Conservation (phyloP, 2,797 vertebrate genomes). For the Podarcis lilfordi region DNA sequence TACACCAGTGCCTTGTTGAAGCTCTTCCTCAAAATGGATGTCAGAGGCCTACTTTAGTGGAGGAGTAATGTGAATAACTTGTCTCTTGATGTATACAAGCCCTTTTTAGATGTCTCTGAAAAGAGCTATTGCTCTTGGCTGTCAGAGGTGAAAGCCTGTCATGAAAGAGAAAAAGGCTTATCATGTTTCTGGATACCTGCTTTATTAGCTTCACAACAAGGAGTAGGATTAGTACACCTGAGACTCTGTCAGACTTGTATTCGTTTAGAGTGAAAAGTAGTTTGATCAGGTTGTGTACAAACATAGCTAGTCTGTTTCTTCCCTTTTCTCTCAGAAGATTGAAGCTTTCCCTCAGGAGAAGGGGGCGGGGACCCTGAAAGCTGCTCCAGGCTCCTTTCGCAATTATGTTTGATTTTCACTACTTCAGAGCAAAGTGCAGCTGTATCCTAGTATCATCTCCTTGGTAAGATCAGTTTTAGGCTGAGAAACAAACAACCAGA, state of each 20-base stretch:
- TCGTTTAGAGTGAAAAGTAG: constrained; percentile 71
- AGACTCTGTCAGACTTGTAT: constrained; percentile 70
- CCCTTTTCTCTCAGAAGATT: constrained; percentile 63
- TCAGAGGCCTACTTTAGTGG: constrained; percentile 32
- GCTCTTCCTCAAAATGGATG: constrained; percentile 46
- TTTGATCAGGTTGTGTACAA: constrained; percentile 71
- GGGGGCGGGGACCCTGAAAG: constrained; percentile 62
- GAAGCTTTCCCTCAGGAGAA: constrained; percentile 70
- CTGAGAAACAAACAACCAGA: constrained; percentile 21
- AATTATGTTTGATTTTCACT: constrained; percentile 68
- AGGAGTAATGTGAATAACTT: constrained; percentile 47
- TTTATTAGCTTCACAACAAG: constrained; percentile 51
- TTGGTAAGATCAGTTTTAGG: constrained; percentile 52
- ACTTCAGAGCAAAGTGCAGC: constrained; percentile 69
- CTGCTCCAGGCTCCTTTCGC: constrained; percentile 49
- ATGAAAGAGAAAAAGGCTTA: constrained; percentile 61
- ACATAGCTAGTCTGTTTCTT: constrained; percentile 65
- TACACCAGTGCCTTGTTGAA: constrained; percentile 46
- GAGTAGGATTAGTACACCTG: constrained; percentile 60
- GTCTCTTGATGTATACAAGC: constrained; percentile 54
- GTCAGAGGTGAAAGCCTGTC: constrained; percentile 69
- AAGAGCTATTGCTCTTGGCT: constrained; percentile 63
- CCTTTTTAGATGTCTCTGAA: constrained; percentile 68
- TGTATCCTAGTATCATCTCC: constrained; percentile 53
- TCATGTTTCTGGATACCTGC: constrained; percentile 62